Conservation (phyloP, 2,888 invertebrate species). For the Perizoma affinitatum region DNA sequence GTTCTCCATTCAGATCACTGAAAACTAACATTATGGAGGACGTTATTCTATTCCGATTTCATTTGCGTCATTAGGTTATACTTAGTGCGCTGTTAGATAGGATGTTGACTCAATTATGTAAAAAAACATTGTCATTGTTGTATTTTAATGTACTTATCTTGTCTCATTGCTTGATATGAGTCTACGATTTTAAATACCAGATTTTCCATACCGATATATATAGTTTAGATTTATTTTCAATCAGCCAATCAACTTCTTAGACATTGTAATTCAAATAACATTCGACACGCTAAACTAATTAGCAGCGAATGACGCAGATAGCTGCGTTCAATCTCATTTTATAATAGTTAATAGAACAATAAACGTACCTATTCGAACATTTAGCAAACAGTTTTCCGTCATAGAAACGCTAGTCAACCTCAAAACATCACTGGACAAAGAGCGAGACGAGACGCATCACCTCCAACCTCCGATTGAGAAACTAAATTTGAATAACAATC, state of each 20-base stretch:
- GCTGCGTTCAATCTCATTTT: constrained; percentile 45
- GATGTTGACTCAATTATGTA: too few relatives aligned
- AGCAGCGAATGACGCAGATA: constrained; percentile 55
- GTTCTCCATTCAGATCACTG: constrained; percentile 58
- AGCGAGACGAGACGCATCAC: constrained; percentile 73
- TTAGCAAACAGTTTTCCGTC: constrained; percentile 63
- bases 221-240: constrained; percentile 53
- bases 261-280: constrained; percentile 47
- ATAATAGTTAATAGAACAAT: constrained; percentile 45
- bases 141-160: too few relatives aligned
- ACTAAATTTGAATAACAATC: constrained; percentile 84
- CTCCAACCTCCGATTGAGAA: constrained; percentile 82
- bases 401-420: constrained; percentile 63
- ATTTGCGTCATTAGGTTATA: constrained; percentile 16
- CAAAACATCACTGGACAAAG: constrained; percentile 68
- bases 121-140: not conserved
- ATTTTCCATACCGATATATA: not conserved
- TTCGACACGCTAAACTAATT: constrained; percentile 60
- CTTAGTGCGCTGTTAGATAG: too few relatives aligned
- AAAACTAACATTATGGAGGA: constrained; percentile 61
- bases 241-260: constrained; percentile 51
- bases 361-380: constrained; percentile 45
- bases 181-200: not conserved
- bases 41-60: constrained; percentile 39
- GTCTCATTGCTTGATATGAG: too few relatives aligned